Evolutionary conservation across 2,888 invertebrate genomes (phyloP).

Genomic region (Tenthredo distinguenda): DNA sequence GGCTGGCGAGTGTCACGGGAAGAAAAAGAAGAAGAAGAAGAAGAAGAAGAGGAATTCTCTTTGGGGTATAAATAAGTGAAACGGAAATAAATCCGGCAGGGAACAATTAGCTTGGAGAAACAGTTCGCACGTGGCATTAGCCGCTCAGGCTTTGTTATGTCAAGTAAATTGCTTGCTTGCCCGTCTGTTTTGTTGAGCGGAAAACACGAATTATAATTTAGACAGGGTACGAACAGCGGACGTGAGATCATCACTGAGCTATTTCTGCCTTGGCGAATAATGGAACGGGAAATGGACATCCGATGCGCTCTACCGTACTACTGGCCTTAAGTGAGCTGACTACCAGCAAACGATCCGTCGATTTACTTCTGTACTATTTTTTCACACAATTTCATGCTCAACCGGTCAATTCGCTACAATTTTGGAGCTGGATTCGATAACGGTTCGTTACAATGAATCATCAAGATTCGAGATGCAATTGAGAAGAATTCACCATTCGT

Average conservation of each 20-base stretch:
- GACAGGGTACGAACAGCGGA: not conserved
- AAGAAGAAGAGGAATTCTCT: not conserved
- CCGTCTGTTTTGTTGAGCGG: not conserved
- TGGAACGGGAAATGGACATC: constrained; percentile 19
- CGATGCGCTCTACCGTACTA: not conserved
- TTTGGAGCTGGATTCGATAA: not conserved
- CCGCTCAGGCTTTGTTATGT: constrained; percentile 5
- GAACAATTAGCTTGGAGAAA: constrained; percentile 3
- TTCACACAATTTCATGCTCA: not conserved
- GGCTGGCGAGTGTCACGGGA: not conserved
- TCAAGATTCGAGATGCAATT: too few species aligned
- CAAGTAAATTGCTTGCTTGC: constrained; percentile 38
- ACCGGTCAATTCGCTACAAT: not conserved
- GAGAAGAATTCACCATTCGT: too few species aligned
- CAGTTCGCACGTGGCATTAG: not conserved
- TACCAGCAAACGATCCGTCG: not conserved
- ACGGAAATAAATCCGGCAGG: not conserved
- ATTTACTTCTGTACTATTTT: not conserved
- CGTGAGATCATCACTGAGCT: constrained; percentile 20
- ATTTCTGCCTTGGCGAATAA: constrained; percentile 18
- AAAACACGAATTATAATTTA: constrained; percentile 13
- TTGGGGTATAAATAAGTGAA: not conserved
- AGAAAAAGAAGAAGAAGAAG: not conserved
- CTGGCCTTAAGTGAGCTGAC: not conserved
- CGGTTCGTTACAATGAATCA: too few species aligned